Evolutionary conservation across 2,113 vertebrate genomes (phyloP).

Genomic region (Callipepla squamata): DNA sequence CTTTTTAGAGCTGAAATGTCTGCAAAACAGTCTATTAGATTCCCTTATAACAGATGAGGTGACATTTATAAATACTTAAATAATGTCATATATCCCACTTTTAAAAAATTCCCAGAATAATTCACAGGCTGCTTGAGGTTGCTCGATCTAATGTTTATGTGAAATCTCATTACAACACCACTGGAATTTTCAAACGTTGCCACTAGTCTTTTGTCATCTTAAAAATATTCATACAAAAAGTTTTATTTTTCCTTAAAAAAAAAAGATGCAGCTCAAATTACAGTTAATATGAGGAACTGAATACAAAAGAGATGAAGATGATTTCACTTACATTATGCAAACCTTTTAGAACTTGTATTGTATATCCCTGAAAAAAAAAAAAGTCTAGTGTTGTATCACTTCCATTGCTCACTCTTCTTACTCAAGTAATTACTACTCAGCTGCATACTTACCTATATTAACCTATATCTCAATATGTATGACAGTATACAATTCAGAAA

Average conservation of each 20-base stretch:
- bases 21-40: slow-evolving; percentile 77
- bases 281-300: slow-evolving; percentile 1
- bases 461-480: background rate
- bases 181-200: slow-evolving; percentile 61
- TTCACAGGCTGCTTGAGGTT: slow-evolving; percentile 56
- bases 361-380: background rate
- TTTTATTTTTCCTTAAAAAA: background rate
- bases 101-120: slow-evolving; percentile 74
- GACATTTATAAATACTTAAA: slow-evolving; percentile 82
- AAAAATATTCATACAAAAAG: slow-evolving; percentile 35
- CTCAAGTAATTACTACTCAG: background rate
- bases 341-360: background rate
- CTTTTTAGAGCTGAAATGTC: slow-evolving; percentile 68
- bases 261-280: background rate
- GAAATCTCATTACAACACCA: slow-evolving; percentile 49
- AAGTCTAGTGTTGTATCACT: background rate
- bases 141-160: slow-evolving; percentile 63
- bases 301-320: background rate
- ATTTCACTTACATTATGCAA: background rate
- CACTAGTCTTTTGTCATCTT: slow-evolving; percentile 41
- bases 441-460: background rate
- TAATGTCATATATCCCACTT: slow-evolving; percentile 63
- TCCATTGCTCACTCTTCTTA: background rate
- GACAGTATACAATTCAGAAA: background rate
- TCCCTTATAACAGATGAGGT: slow-evolving; percentile 73